These are phyloP conservation scores for Novumbra hubbsi DNA, from an alignment of 2,797 vertebrate genomes.

Conservation along the genomic window DNA sequence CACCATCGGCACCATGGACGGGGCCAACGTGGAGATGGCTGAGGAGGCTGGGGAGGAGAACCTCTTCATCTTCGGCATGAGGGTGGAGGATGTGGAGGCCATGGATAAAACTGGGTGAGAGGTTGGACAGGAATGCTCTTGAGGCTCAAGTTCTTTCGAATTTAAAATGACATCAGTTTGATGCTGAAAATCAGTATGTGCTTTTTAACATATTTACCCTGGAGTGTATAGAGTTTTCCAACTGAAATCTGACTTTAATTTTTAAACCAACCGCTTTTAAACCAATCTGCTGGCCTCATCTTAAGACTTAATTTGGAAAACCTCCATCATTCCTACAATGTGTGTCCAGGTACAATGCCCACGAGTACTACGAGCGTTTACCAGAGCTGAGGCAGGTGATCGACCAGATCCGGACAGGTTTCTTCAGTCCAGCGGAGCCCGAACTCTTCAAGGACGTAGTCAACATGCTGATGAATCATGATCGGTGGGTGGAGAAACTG, in stretches of 20 bases:
- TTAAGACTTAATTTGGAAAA: background rate
- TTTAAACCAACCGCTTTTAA: too few relatives aligned
- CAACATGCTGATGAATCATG: slow-evolving; percentile 83
- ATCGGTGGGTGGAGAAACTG: slow-evolving; percentile 67
- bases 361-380: slow-evolving; percentile 74
- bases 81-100: slow-evolving; percentile 82
- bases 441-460: slow-evolving; percentile 80
- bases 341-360: slow-evolving; percentile 76
- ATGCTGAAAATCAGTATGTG: background rate
- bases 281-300: background rate
- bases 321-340: background rate
- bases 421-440: slow-evolving; percentile 81
- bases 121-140: background rate
- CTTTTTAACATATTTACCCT: background rate
- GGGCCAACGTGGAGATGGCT: slow-evolving; percentile 86
- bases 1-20: slow-evolving; percentile 87
- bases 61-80: slow-evolving; percentile 87
- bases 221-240: background rate
- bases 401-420: slow-evolving; percentile 80
- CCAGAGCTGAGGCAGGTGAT: slow-evolving; percentile 81
- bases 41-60: slow-evolving; percentile 84
- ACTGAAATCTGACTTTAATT: too few relatives aligned
- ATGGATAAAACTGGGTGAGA: slow-evolving; percentile 78
- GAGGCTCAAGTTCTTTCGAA: background rate
- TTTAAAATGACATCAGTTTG: background rate